Base-by-base conservation (phyloP, 2,113 vertebrate species). In the Campylomormyrus numenius region DNA sequence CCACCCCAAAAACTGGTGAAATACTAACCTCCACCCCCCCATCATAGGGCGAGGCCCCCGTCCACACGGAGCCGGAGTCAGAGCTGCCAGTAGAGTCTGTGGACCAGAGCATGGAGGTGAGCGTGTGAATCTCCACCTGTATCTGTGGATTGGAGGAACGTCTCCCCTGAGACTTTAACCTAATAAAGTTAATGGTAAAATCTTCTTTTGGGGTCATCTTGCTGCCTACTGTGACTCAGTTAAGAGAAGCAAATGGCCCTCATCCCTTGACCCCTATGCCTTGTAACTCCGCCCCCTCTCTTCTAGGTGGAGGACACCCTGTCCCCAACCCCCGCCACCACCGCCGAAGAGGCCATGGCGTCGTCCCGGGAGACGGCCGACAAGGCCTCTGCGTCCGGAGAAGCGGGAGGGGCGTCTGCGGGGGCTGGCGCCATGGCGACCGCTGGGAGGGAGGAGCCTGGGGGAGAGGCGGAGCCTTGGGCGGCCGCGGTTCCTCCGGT, bases 281-380 rank as follows among this genome's bases (percentile, higher is more conserved):
- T 24, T 35, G 45, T 35, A 48, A 42, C 11, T 48, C 39, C 3
- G 11, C 42, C 35, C 62, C 56, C 21, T 21, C 15, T 39, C 3
- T 56, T 66, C 27, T 88, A 96, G 95, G 94, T 95, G 77, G 95
- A 93, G 48, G 97, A 97, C 90, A 96, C 94, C 13, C 95, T 94
- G 21, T 96, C 96, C 3, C 98, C 97, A 0, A 96, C 96, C 27
- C 97, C 97, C 0, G 97, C 97, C 92, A 98, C 97, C 89, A 98
- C 97, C 5, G 97, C 97, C 0, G 98, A 98, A 92, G 98, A 98
- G 91, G 97, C 95, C 91, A 96, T 97, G 96, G 96, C 96, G 0
- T 93, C 95, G 91, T 93, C 96, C 56, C 85, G 53, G 92, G 92
- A 87, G 93, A 94, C 85, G 70, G 92, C 0, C 52, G 89, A 95